Base-by-base conservation (phyloP, 2,888 invertebrate genomes). In the Pycnomerus fuliginosus region DNA sequence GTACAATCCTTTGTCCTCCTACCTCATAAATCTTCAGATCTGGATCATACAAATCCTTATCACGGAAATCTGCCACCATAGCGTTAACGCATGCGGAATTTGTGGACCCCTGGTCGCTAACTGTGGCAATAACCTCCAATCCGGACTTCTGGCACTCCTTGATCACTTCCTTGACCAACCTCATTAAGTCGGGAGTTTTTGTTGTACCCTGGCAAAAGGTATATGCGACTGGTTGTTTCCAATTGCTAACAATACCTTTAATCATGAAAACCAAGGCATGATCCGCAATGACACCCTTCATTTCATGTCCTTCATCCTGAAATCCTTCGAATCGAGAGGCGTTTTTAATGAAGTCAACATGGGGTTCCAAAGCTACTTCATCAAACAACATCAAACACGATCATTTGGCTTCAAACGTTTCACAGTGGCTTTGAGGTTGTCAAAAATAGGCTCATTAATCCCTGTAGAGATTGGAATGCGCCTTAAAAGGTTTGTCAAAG, bases 261-360 rank as follows among this genome's bases (percentile, higher is more conserved):
- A 49, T 10, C 38, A 51, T 41, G 16, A 51, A 41, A 13, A 49
- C 41, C 17, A 36, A 25, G 2, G 38, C 50, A 24, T 50, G 48
- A 16, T 50, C 48, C n/a, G 44, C 31, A 22, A 39, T 22, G 23
- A 36, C 20, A 5, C 22, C 10, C 10, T 14, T 49, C 15, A 27
- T 48, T 11, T 23, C 16, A 16, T 25, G 7, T 14, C 48, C 44
- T 5, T 2, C 12, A 30, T 48, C 28, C 5, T 22, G 38, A 5
- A 48, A 33, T 11, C 46, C 41, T 14, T 33, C 33, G 10, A 48
- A 13, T 12, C 16, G 8, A 10, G 34, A 17, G 16, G 14, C 5
- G 10, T 15, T 16, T 5, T 12, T 17, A 22, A 28, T 41, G 5
- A 31, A 24, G 4, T 46, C 23, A n/a, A 46, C 14, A 29, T 29